Percentiles rank a stretch among this genome's conserved stretches.
Evolutionary conservation across 1,140 invertebrate species (phyloP).

Genomic region (Zeugodacus cucurbitae): DNA sequence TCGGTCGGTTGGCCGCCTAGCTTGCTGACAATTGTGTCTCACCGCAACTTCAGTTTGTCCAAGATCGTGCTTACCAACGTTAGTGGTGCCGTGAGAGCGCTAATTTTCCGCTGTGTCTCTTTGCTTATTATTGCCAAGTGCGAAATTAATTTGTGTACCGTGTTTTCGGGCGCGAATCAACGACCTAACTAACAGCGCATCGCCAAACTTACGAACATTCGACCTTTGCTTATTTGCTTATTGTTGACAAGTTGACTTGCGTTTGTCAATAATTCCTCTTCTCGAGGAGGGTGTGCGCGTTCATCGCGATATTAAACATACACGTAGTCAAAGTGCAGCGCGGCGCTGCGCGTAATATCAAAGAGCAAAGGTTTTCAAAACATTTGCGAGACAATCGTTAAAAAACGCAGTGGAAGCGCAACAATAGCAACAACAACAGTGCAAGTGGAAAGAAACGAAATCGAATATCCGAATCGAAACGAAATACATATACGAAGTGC

Average conservation of each 20-base stretch:
- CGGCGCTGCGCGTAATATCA: not conserved
- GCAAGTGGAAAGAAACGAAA: not conserved
- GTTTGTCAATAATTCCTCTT: not conserved
- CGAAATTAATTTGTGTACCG: not conserved
- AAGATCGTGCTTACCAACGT: conserved; percentile 61
- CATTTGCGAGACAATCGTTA: not conserved
- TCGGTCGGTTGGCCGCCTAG: not conserved
- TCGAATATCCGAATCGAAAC: not conserved
- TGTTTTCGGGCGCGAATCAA: not conserved
- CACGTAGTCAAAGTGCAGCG: not conserved
- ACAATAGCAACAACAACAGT: not conserved
- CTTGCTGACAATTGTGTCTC: conserved; percentile 24
- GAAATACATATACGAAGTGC: not conserved
- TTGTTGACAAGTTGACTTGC: not conserved
- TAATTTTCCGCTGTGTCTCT: not conserved
- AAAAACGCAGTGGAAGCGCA: not conserved
- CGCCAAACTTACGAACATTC: not conserved
- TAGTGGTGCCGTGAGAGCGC: conserved; percentile 20
- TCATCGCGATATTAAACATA: not conserved
- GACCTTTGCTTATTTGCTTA: not conserved
- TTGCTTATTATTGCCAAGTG: not conserved
- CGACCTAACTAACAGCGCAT: not conserved
- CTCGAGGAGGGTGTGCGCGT: not conserved
- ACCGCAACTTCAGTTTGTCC: conserved; percentile 60
- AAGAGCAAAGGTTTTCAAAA: not conserved